Evolutionary conservation across 2,888 invertebrate genomes (phyloP), one percentile per base, ranked within the genome.

Genomic region (Phlogophora meticulosa): DNA sequence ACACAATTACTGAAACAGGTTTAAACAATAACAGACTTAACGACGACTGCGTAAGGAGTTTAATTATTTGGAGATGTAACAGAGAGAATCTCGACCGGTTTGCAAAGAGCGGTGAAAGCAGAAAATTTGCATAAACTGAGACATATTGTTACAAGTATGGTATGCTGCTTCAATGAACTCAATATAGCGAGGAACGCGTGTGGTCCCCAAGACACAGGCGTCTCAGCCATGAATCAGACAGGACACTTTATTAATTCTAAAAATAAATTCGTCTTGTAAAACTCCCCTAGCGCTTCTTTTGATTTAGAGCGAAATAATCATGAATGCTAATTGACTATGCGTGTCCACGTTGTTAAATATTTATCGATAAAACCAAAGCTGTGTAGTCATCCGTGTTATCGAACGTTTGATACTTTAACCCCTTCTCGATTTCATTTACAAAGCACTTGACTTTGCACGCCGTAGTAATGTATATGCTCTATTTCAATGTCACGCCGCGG

Each of bases 261-360:
- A 87, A 82, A 88, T 88, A 88, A 62, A 63, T 64, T 45, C 67
- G 55, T 75, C 71, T 84, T 80, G 73, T 82, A 80, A 83, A 81
- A 76, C 77, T 83, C 80, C 74, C 80, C 78, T 70, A 67, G 79
- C 76, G 76, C 65, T 58, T 61, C 59, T 73, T 81, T 78, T 88
- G 88, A 89, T 88, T 88, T 86, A 88, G 72, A 76, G 80, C 78
- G 64, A 77, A 70, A 82, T 88, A 85, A 88, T 86, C 80, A 82
- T 83, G 84, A 46, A 74, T 51, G 68, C 76, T 84, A 83, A 82
- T 74, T 80, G 81, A 83, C 69, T 73, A 72, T 58, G 40, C 71
- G 69, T 81, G 81, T 82, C 76, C 65, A 70, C 73, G 38, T 78
- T 71, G 74, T 80, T 62, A 61, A 64, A 71, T 81, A 71, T 81